These are phyloP conservation scores for Melanaphis sacchari DNA, from an alignment of 1,140 invertebrate species.

Conservation along the genomic window DNA sequence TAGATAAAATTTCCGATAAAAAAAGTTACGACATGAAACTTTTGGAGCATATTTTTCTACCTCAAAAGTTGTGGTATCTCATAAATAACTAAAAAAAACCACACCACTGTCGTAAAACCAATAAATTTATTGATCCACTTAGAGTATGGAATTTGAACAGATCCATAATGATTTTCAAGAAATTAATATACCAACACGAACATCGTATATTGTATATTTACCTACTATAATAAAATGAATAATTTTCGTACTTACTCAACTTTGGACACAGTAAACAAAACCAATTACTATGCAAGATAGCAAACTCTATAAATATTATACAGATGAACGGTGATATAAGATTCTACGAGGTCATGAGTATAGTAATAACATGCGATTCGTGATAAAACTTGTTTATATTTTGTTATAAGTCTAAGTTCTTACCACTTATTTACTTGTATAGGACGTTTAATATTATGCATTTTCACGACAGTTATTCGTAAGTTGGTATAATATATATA, in stretches of 20 bases:
- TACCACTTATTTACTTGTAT: not conserved
- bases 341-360: not conserved
- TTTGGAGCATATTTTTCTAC: not conserved
- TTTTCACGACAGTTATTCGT: not conserved
- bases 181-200: not conserved
- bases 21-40: not conserved
- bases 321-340: not conserved
- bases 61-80: not conserved
- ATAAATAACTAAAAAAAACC: not conserved
- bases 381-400: not conserved
- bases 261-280: not conserved
- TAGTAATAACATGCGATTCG: not conserved
- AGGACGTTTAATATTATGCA: not conserved
- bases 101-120: not conserved
- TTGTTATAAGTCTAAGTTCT: not conserved
- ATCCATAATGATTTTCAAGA: not conserved
- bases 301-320: not conserved
- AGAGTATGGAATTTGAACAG: not conserved
- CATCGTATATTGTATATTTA: not conserved
- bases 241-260: not conserved
- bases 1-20: conserved; percentile 1
- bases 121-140: not conserved
- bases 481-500: not conserved
- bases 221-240: not conserved
- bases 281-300: not conserved